phyloP scores from a whole-genome alignment of 1,140 invertebrate genomes.

The Pseudomyrmex flavicornis region DNA sequence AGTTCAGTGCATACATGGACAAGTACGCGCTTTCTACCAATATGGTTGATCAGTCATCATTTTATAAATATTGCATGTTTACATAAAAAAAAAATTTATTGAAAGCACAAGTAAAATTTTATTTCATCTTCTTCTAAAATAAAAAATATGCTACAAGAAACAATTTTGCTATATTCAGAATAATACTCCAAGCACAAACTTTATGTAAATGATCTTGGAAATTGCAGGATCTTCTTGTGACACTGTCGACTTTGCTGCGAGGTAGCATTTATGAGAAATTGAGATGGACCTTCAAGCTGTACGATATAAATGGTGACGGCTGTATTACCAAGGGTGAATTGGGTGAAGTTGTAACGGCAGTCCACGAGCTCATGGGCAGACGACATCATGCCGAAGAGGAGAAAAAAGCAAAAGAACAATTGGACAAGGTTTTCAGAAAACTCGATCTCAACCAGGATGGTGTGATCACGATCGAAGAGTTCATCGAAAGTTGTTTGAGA shows the following conservation, averaged over 20 bases:
- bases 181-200: too few relatives aligned
- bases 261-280: constrained; percentile 97
- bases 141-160: too few relatives aligned
- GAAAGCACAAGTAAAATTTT: too few relatives aligned
- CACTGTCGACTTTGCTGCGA: constrained; percentile 94
- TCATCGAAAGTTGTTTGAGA: constrained; percentile 97
- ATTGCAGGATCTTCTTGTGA: constrained; percentile 94
- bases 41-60: too few relatives aligned
- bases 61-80: too few relatives aligned
- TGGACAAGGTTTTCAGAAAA: constrained; percentile 94
- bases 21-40: too few relatives aligned
- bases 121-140: too few relatives aligned
- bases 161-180: too few relatives aligned
- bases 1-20: too few relatives aligned
- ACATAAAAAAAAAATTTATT: too few relatives aligned
- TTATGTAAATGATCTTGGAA: not conserved
- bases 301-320: constrained; percentile 98
- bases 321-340: constrained; percentile 96
- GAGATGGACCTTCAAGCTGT: constrained; percentile 97
- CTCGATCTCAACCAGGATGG: constrained; percentile 97
- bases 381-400: constrained; percentile 91
- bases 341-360: constrained; percentile 94
- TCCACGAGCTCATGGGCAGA: constrained; percentile 96
- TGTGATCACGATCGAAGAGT: constrained; percentile 98
- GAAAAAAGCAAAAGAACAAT: constrained; percentile 92